Evolutionary conservation across 2,888 invertebrate species (phyloP), one percentile per base, ranked within the genome.

Genomic region (Piscicola geometra): DNA sequence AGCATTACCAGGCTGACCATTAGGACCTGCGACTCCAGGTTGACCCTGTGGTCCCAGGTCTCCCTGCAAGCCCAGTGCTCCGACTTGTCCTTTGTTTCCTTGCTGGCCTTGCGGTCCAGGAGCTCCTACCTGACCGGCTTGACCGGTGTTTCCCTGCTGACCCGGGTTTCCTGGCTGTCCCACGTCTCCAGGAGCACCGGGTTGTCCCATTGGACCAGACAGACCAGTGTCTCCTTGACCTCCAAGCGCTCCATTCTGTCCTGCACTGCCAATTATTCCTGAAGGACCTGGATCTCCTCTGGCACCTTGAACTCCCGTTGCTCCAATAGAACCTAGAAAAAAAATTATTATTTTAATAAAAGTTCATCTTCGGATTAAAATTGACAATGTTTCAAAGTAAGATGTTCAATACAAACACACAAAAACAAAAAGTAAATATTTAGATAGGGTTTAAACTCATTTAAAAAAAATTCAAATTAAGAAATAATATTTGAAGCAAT

Each of bases 21-120:
- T 9, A 15, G 30, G 32, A n/a, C 79, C 79, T 21, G 66, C 12
- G 21, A 70, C 56, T 68, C 79, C 79, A 36, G 75, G 41, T 69
- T 47, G 77, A 1, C 79, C 78, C 25, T 66, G 66, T 12, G 25
- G 15, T 25, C 77, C 77, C 32, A 50, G 47, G 30, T 60, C 68
- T 32, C 76, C 76, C 33, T 33, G 50, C 66, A 25, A 18, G 30
- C 78, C 78, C 33, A 67, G 35, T 15, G 73, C 21, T 41, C 76
- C 76, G n/a, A 36, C 18, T 35, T 74, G 35, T 35, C 60, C 60
- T 56, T 56, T 56, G 60, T 21, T 56, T 56, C 73, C 73, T 64
- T 35, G 60, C 35, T 30, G 64, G 33, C 73, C 73, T n/a, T 64
- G 32, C 18, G 28, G n/a, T 25, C 73, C 79, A 66, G 36, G 50